These are phyloP conservation scores for Chrysotoxum bicinctum DNA, from an alignment of 2,888 invertebrate genomes.

Conservation along the genomic window DNA sequence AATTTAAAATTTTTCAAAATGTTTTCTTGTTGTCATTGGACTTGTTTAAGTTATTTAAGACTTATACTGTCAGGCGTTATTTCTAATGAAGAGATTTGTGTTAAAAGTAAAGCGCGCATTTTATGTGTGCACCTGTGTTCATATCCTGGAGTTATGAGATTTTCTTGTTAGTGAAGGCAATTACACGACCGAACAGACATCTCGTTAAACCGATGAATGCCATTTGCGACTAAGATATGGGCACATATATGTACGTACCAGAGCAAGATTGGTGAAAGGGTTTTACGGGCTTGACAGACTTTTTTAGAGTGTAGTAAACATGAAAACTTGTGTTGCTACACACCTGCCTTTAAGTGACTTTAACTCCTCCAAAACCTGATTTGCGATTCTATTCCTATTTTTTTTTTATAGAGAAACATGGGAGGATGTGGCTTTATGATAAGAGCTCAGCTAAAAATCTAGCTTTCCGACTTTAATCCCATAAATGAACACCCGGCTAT, in stretches of 20 bases:
- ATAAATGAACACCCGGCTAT: too few species aligned
- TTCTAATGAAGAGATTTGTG: not conserved
- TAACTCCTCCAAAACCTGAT: too few species aligned
- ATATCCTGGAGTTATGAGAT: not conserved
- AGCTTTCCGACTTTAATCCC: too few species aligned
- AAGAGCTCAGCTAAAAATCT: too few species aligned
- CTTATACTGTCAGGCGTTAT: not conserved
- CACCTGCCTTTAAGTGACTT: too few species aligned
- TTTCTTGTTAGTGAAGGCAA: conserved; percentile 18
- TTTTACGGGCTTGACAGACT: not conserved
- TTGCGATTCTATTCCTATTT: too few species aligned
- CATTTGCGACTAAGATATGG: conserved; percentile 1
- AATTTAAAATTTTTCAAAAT: conserved; percentile 21
- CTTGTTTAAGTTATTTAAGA: conserved; percentile 10
- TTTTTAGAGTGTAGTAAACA: not conserved
- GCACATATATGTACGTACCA: not conserved
- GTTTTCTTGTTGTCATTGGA: conserved; percentile 3
- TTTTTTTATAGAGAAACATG: too few species aligned
- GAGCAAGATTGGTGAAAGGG: too few species aligned
- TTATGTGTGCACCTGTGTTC: not conserved
- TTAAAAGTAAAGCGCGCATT: not conserved
- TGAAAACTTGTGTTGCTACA: not conserved
- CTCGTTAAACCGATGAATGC: conserved; percentile 19
- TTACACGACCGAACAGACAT: conserved; percentile 15
- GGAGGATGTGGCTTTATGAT: too few species aligned